Base-by-base conservation (phyloP, 2,888 invertebrate genomes). In the Andrena bicolor region DNA sequence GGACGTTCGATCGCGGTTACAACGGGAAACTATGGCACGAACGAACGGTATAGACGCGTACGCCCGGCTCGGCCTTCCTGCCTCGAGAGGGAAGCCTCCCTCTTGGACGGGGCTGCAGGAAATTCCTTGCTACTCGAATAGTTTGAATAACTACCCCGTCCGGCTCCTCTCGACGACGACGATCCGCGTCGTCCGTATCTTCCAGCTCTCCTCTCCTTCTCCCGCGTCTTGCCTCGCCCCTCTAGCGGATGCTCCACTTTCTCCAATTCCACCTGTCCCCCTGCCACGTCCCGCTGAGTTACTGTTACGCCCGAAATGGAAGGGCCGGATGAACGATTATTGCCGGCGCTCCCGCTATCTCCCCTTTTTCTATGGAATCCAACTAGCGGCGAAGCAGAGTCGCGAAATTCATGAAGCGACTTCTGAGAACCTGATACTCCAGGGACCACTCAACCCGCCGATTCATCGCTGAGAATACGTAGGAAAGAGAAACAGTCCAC, bases 91-190 rank as follows among this genome's bases (percentile, higher is more conserved):
- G 61, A 13, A 41, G 49, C 41, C 23, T 20, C 60, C 70, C 56
- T 69, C 81, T 72, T 66, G 63, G 74, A 75, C 76, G 63, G 77
- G 73, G 83, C 65, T 81, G 79, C 83, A 82, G 82, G 86, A 81
- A 89, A 89, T 89, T 89, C 89, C 89, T 87, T 75, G 80, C 88
- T 83, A 76, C 89, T 88, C 76, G 89, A 89, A 89, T 89, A 89
- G 89, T 89, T 89, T 86, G 87, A 89, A 89, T 89, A 89, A 85
- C 89, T 88, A 69, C 79, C 76, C 76, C 81, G 80, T 77, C 81
- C 84, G 73, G 84, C 77, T 88, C 72, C 76, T 74, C 83, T 61
- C 65, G 58, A 41, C 56, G 69, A 72, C 75, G 76, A 49, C 63
- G 68, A 63, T 28, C 69, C 41, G 63, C 69, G 28, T 20, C 65